phyloP scores from a whole-genome alignment of 2,888 invertebrate species.

The Amphipoea lucens region DNA sequence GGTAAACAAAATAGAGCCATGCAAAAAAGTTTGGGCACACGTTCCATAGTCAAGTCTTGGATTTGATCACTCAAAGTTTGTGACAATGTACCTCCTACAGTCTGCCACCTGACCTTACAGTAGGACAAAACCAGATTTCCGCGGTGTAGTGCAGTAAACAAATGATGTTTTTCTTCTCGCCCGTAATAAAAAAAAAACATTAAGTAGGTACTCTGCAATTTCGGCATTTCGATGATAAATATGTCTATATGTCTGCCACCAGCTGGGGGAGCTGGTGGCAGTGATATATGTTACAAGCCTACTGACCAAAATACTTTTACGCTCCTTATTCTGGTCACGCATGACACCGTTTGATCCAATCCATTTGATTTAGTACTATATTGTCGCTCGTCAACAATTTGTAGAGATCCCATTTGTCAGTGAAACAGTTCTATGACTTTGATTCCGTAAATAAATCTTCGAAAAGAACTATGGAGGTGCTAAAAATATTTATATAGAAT shows the following conservation, averaged over 20 bases:
- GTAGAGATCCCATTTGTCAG: not conserved
- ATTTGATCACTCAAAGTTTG: constrained; percentile 16
- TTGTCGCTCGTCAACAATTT: not conserved
- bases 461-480: no score
- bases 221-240: constrained; percentile 3
- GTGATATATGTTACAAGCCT: not conserved
- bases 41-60: constrained; percentile 10
- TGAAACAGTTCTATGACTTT: not conserved
- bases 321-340: constrained; percentile 23
- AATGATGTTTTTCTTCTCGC: constrained; percentile 34
- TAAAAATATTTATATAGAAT: no score
- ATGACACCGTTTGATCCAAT: constrained; percentile 25
- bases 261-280: not conserved
- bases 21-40: constrained; percentile 19
- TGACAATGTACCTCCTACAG: constrained; percentile 22
- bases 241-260: no score
- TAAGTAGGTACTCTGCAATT: constrained; percentile 6
- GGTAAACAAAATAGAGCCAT: not conserved
- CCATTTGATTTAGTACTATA: constrained; percentile 32
- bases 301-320: constrained; percentile 14
- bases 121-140: constrained; percentile 54
- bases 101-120: constrained; percentile 35
- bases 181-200: constrained; percentile 11
- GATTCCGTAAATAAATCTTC: not conserved
- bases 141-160: constrained; percentile 21